Evolutionary conservation across 2,797 vertebrate species (phyloP).

Genomic region (Anguilla obscura): DNA sequence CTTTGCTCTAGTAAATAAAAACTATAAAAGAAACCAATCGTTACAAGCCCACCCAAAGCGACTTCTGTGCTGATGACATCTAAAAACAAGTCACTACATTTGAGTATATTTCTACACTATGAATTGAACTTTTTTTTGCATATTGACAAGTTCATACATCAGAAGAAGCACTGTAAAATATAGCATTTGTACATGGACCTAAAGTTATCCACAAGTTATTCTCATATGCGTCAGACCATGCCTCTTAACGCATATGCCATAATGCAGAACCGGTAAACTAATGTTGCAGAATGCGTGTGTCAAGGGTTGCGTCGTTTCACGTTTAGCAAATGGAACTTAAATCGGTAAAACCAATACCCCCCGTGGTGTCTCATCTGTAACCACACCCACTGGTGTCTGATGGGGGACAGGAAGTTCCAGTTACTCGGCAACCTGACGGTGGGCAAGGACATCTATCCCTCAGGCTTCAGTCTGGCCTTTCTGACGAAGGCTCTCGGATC

Average conservation of each 20-base stretch:
- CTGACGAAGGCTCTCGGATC: neutral
- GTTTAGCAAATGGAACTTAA: conserved; percentile 2
- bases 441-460: neutral
- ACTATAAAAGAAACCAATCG: neutral
- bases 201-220: neutral
- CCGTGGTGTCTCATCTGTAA: neutral
- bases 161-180: conserved; percentile 46
- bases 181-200: neutral
- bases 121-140: conserved; percentile 40
- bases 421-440: conserved; percentile 7
- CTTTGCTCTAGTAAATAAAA: conserved; percentile 31
- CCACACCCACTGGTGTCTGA: neutral
- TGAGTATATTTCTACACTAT: conserved; percentile 37
- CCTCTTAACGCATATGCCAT: neutral
- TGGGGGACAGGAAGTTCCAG: neutral
- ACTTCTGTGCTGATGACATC: neutral
- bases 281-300: neutral
- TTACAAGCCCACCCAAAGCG: neutral
- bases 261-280: neutral
- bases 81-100: neutral
- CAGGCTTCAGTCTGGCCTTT: conserved; percentile 9
- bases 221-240: neutral
- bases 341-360: neutral
- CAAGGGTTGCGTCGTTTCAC: conserved; percentile 9
- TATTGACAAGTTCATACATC: conserved; percentile 48